These are phyloP conservation scores for Coreoperca whiteheadi DNA, from an alignment of 2,113 vertebrate species.

Conservation along the genomic window DNA sequence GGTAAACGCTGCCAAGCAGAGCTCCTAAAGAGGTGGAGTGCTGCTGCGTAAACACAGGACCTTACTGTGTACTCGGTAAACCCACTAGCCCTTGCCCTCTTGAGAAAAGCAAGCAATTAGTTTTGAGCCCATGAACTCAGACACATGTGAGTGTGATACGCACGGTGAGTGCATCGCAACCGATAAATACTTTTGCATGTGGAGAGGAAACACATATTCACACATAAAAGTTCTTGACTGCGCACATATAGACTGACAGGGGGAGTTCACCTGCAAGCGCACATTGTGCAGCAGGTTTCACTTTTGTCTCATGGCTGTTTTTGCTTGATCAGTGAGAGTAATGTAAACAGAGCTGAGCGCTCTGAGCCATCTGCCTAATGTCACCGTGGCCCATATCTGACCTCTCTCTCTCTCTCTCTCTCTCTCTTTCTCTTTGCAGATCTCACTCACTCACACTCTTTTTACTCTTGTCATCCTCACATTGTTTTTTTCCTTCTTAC, in stretches of 20 bases:
- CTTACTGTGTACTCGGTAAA: constrained; percentile 79
- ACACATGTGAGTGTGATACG: constrained; percentile 37
- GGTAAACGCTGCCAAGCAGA: constrained; percentile 54
- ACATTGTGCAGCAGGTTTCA: constrained; percentile 56
- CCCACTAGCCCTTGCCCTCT: constrained; percentile 68
- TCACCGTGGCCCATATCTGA: constrained; percentile 79
- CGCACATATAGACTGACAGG: not conserved
- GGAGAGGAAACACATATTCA: not conserved
- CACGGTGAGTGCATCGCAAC: constrained; percentile 15
- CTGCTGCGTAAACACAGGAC: constrained; percentile 76
- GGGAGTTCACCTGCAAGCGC: constrained; percentile 47
- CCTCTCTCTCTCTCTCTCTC: constrained; percentile 25
- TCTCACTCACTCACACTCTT: constrained; percentile 20
- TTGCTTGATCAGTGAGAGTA: constrained; percentile 84
- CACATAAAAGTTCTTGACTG: constrained; percentile 1
- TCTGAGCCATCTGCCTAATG: constrained; percentile 84
- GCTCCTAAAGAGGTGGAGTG: constrained; percentile 68
- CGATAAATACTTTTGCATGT: constrained; percentile 23
- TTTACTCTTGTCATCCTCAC: constrained; percentile 37
- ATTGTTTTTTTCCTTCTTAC: constrained; percentile 61
- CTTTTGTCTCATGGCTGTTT: constrained; percentile 73
- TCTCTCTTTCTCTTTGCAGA: constrained; percentile 1
- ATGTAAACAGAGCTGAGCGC: constrained; percentile 83
- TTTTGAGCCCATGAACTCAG: constrained; percentile 59
- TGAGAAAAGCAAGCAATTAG: constrained; percentile 83